phyloP scores from a whole-genome alignment of 2,888 invertebrate genomes.

The Ctena decussata region DNA sequence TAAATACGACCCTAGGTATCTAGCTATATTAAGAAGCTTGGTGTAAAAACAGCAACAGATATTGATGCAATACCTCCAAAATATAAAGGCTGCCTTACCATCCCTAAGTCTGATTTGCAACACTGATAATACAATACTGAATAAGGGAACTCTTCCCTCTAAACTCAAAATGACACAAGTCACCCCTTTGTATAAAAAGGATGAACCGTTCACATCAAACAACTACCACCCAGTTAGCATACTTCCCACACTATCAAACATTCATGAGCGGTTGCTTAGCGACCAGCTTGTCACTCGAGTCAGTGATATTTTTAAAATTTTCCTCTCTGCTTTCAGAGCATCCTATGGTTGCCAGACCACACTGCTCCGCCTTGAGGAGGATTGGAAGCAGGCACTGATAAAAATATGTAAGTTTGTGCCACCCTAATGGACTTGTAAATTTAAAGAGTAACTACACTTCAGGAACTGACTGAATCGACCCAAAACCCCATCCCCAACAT shows the following conservation, averaged over 20 bases:
- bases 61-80: too few species aligned
- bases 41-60: conserved; percentile 5
- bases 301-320: conserved; percentile 13
- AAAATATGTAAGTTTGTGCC: conserved; percentile 31
- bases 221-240: conserved; percentile 35
- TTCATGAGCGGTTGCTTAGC: conserved; percentile 11
- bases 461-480: too few species aligned
- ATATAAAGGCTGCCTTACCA: too few species aligned
- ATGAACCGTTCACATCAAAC: conserved; percentile 21
- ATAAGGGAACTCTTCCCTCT: neutral
- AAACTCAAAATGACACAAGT: conserved; percentile 14
- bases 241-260: conserved; percentile 2
- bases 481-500: too few species aligned
- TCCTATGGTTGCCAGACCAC: too few species aligned
- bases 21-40: neutral
- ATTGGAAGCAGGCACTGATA: conserved; percentile 30
- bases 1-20: neutral
- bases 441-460: too few species aligned
- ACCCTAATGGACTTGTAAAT: conserved; percentile 61
- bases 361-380: neutral
- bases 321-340: conserved; percentile 21
- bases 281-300: conserved; percentile 10
- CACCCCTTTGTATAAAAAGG: conserved; percentile 29
- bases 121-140: neutral
- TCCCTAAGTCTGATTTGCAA: neutral